Conservation (phyloP, 2,797 vertebrate genomes). For the Molossus molossus region DNA sequence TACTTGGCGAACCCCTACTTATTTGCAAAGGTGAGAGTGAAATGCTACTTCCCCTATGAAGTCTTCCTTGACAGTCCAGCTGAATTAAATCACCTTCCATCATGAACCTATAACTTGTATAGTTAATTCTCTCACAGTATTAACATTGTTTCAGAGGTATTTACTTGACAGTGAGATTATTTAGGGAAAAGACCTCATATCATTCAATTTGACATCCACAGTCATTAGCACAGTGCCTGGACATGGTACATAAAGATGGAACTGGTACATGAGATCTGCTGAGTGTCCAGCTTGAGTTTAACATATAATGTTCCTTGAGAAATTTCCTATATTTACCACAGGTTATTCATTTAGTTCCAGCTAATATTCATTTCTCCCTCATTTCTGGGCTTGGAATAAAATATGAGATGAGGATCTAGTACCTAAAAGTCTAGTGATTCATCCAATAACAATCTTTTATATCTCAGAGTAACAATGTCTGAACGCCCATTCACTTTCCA, state of each 20-base stretch:
- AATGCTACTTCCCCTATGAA: background rate
- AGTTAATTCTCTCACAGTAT: background rate
- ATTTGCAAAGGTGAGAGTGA: background rate
- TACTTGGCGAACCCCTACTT: background rate
- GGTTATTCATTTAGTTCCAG: background rate
- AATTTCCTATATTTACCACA: background rate
- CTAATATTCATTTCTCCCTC: background rate
- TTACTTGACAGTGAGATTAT: slow-evolving; percentile 28
- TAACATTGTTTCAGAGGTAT: background rate
- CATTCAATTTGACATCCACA: background rate
- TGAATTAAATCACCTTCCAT: background rate
- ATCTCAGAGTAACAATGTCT: background rate
- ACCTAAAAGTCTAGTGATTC: background rate
- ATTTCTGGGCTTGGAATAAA: background rate
- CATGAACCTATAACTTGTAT: background rate
- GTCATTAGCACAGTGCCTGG: background rate
- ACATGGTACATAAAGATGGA: background rate
- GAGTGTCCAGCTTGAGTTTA: background rate
- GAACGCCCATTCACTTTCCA: background rate
- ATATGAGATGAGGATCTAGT: background rate
- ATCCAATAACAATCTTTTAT: background rate
- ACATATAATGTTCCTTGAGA: background rate
- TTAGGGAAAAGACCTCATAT: background rate
- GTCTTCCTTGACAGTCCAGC: background rate
- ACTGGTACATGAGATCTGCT: background rate